A percentile compares a stretch with the other conserved stretches of the same genome.
Conservation (phyloP, 2,113 vertebrate genomes). For the Rhinolophus sinicus region DNA sequence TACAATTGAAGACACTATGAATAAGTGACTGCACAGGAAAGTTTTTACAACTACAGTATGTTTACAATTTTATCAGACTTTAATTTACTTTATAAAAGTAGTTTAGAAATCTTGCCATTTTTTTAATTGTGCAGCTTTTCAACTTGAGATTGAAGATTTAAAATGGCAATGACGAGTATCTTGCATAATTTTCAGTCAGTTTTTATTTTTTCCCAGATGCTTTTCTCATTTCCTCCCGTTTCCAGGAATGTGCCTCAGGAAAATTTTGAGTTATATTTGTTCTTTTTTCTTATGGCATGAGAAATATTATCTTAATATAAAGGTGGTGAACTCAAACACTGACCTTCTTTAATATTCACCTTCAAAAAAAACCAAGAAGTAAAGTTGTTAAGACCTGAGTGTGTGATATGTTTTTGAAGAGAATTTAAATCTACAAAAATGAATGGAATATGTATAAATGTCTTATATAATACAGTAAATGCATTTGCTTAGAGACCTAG, state of each 20-base stretch:
- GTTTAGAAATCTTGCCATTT: background rate
- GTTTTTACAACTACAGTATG: background rate
- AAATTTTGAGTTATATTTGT: conserved; percentile 50
- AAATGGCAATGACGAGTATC: conserved; percentile 29
- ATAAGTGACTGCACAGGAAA: conserved; percentile 1
- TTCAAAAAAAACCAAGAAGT: background rate
- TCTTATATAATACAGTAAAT: background rate
- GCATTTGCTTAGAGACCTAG: conserved; percentile 44
- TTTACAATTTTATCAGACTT: conserved; percentile 33
- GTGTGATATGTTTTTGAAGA: conserved; percentile 10
- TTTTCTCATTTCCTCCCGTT: conserved; percentile 59
- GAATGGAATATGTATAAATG: background rate
- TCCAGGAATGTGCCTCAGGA: conserved; percentile 41
- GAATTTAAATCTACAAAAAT: conserved; percentile 35
- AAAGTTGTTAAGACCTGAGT: background rate
- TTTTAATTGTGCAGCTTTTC: background rate
- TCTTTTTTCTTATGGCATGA: conserved; percentile 28
- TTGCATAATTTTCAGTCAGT: conserved; percentile 34
- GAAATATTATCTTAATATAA: conserved; percentile 48
- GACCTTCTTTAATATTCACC: background rate
- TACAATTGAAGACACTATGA: background rate
- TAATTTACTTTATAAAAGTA: conserved; percentile 21
- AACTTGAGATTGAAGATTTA: conserved; percentile 3
- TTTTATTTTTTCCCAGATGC: conserved; percentile 37
- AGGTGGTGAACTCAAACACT: conserved; percentile 22